phyloP scores from a whole-genome alignment of 2,888 invertebrate genomes.

The Eubasilissa splendida region DNA sequence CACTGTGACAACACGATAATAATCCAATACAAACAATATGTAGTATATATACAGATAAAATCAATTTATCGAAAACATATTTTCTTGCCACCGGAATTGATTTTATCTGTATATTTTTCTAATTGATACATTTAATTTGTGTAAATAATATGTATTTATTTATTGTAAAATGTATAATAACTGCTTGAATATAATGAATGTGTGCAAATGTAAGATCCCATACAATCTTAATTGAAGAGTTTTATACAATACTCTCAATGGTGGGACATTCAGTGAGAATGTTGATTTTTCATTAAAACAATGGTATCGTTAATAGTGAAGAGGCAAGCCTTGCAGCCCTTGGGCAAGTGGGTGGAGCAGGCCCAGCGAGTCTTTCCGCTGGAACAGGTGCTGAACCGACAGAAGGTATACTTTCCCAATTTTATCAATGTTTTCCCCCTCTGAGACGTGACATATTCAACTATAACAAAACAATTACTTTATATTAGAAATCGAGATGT shows the following conservation, averaged over 20 bases:
- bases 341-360: slow-evolving; percentile 1
- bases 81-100: too few species aligned
- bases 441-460: slow-evolving; percentile 27
- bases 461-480: slow-evolving; percentile 12
- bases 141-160: too few species aligned
- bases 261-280: neutral
- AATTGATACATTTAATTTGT: too few species aligned
- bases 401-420: slow-evolving; percentile 5
- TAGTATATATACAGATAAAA: too few species aligned
- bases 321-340: slow-evolving; percentile 38
- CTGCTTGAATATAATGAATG: too few species aligned
- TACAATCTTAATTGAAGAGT: neutral
- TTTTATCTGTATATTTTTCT: too few species aligned
- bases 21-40: too few species aligned
- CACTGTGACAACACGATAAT: too few species aligned
- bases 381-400: neutral
- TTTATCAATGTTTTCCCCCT: slow-evolving; percentile 29
- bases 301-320: slow-evolving; percentile 20
- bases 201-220: too few species aligned
- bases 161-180: too few species aligned
- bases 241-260: neutral
- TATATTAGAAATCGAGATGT: neutral
- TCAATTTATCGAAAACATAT: too few species aligned
- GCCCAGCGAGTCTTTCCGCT: slow-evolving; percentile 3
- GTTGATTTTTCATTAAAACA: neutral